A percentile compares a stretch with the other conserved stretches of the same genome.
Evolutionary conservation across 2,113 vertebrate species (phyloP).

Genomic region (Chionodraco myersi): DNA sequence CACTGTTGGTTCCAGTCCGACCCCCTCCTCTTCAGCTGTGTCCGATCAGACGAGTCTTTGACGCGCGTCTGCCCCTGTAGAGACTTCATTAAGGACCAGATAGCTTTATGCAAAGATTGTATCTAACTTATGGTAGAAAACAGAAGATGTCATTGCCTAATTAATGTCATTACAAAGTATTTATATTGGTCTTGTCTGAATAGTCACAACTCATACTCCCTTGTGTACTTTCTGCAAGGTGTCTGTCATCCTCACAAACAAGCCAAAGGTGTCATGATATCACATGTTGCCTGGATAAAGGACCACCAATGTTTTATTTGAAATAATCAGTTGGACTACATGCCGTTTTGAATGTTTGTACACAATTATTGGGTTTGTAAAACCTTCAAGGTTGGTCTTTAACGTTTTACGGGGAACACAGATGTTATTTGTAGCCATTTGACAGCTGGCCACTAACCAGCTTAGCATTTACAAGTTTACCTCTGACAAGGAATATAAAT

Average conservation of each 20-base stretch:
- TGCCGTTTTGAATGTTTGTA: not conserved
- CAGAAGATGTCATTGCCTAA: not conserved
- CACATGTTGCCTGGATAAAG: not conserved
- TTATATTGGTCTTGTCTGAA: not conserved
- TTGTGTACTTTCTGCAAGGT: not conserved
- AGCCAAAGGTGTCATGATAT: not conserved
- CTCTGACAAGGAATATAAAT: not conserved
- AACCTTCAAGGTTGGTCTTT: not conserved
- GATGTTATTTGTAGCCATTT: not conserved
- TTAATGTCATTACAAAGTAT: not conserved
- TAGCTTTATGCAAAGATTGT: slow-evolving; percentile 89
- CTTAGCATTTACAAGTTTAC: not conserved
- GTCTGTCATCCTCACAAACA: not conserved
- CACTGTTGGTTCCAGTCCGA: slow-evolving; percentile 90
- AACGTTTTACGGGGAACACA: not conserved
- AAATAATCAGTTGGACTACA: not conserved
- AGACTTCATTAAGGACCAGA: slow-evolving; percentile 94
- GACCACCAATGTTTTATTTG: not conserved
- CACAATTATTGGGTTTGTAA: not conserved
- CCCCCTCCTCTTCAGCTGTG: slow-evolving; percentile 88
- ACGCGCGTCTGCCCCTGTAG: slow-evolving; percentile 89
- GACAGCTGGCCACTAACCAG: not conserved
- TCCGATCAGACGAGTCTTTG: slow-evolving; percentile 83
- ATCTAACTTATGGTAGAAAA: slow-evolving; percentile 53
- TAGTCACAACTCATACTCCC: not conserved